Base-by-base conservation (phyloP, 1,140 invertebrate genomes). In the Philopotamus ludificatus region DNA sequence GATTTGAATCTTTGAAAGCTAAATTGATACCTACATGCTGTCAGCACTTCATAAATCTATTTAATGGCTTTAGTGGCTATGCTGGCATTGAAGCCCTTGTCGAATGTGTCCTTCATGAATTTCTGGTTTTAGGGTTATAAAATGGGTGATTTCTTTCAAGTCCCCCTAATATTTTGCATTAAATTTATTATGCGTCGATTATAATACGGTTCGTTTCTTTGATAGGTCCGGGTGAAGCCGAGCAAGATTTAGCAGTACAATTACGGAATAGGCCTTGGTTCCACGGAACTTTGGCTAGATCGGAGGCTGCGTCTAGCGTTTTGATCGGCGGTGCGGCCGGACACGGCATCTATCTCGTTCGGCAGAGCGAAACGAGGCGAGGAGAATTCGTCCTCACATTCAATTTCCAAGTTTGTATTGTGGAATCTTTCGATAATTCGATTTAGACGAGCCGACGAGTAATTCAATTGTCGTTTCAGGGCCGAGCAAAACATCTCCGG, bases 341-440 rank as follows among this genome's bases (percentile, higher is more conserved):
- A 15, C 95, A 98, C 79, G 96, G 95, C 28, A 87, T 93, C 51
- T 98, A 98, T 79, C 83, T 98, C 23, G 94, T 98, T 41, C 83
- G 96, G 9, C 95, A 98, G 77, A 97, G 94, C 81, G 95, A 98
- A 82, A 99, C 95, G 0, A 80, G 95, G 39, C 91, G 93, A 69
- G 95, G 96, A 49, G 95, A 99, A 81, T 98, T 94, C 79, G 96
- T 99, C 39, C 86, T 99, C 44, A 99, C 96, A 1, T 98, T 98
- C 74, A 99, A 98, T 82, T 98, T 96, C 74, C 94, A 96, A 81
- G 93, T 93, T 62, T 8, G 57, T 60, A 34, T 34, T 34, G 4
- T 34, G n/a, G n/a, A n/a, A n/a, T n/a, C n/a, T n/a, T n/a, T n/a
- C n/a, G n/a, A n/a, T n/a, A n/a, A n/a, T n/a, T n/a, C n/a, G n/a